These are phyloP conservation scores for Euleptes europaea DNA, from an alignment of 2,113 vertebrate genomes.

Conservation along the genomic window DNA sequence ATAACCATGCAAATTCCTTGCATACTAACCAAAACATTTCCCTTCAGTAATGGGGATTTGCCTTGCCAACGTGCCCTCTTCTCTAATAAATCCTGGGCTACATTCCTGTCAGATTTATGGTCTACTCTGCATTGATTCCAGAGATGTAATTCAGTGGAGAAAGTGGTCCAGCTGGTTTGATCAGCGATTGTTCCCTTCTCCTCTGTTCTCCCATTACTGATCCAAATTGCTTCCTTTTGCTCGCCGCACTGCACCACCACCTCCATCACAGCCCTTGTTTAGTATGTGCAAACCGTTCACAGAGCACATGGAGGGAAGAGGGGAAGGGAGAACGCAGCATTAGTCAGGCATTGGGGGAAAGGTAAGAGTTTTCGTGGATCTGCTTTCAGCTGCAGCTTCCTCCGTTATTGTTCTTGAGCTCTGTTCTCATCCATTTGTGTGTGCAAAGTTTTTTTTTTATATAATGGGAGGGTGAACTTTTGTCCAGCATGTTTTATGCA, in stretches of 20 bases:
- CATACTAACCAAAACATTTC: background rate
- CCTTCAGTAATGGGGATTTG: constrained; percentile 6
- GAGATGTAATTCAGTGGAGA: constrained; percentile 10
- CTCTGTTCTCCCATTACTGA: background rate
- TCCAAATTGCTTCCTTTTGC: background rate
- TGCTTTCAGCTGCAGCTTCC: constrained; percentile 17
- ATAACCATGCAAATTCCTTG: background rate
- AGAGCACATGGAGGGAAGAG: background rate
- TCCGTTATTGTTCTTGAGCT: background rate
- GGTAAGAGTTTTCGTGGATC: background rate
- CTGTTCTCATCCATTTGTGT: constrained; percentile 1
- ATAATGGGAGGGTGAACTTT: background rate
- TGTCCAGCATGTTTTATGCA: background rate
- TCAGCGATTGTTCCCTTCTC: constrained; percentile 12
- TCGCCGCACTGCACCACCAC: background rate
- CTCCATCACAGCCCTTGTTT: background rate
- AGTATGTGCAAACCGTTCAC: background rate
- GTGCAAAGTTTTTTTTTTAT: constrained; percentile 9
- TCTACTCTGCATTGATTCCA: background rate
- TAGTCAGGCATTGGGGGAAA: background rate
- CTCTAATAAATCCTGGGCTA: accelerated
- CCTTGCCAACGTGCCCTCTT: background rate
- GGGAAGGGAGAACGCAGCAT: constrained; percentile 3
- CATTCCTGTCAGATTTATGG: background rate
- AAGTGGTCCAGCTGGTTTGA: background rate